These are phyloP conservation scores for Elysia crispata DNA, from an alignment of 2,888 invertebrate genomes.

Conservation along the genomic window DNA sequence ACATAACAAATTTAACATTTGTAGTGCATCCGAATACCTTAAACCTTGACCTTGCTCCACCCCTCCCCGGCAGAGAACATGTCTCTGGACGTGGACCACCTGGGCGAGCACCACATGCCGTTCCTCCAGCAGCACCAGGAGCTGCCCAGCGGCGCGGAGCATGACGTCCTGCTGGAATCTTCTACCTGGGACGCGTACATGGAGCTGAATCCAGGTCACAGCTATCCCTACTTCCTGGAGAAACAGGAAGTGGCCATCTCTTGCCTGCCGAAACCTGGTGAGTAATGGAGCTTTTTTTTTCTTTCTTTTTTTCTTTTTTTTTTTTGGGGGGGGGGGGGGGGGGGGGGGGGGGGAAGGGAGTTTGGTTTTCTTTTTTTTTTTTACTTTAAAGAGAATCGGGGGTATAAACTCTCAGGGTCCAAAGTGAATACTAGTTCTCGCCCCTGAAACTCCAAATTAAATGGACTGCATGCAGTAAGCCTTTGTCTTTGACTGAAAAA, in stretches of 20 bases:
- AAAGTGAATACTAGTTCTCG: too few species aligned
- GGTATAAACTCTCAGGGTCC: too few species aligned
- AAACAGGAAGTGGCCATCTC: conserved; percentile 79
- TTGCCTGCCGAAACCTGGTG: conserved; percentile 90
- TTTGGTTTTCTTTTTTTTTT: background rate
- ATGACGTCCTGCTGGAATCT: conserved; percentile 80
- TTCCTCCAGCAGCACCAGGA: background rate
- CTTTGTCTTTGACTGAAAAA: too few species aligned
- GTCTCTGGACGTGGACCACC: background rate
- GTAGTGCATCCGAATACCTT: too few species aligned
- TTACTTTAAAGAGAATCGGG: too few species aligned
- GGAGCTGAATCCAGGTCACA: conserved; percentile 72
- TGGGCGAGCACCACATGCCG: too few species aligned
- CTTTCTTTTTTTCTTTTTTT: too few species aligned
- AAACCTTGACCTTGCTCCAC: background rate
- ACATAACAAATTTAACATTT: too few species aligned
- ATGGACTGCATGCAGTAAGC: too few species aligned
- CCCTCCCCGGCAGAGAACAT: background rate
- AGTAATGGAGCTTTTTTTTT: background rate
- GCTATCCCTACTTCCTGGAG: conserved; percentile 55
- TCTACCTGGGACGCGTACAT: conserved; percentile 86
- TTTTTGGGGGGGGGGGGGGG: too few species aligned
- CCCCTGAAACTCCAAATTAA: too few species aligned
- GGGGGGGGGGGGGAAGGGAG: background rate
- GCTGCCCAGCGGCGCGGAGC: background rate